Evolutionary conservation across 1,140 invertebrate species (phyloP), one percentile per base, ranked within the genome.

Genomic region (Pseudachorutes palmiensis): DNA sequence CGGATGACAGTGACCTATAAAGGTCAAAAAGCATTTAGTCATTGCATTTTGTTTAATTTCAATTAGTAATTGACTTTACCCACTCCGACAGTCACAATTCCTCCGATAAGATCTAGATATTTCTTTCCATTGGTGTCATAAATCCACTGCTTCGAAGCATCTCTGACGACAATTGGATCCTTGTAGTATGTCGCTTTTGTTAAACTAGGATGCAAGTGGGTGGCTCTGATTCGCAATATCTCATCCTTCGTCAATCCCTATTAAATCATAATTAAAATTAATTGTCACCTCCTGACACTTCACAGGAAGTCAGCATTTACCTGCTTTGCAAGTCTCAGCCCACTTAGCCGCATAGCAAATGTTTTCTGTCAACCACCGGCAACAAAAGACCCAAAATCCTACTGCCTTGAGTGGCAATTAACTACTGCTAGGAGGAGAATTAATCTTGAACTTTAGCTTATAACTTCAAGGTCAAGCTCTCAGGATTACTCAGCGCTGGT

Each of bases 1-100:
- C 91, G 94, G 94, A 83, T 98, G 95, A 78, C 91, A 97, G 78
- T 98, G 95, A 26, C 96, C 96, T n/a, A n/a, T n/a, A n/a, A n/a
- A n/a, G n/a, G n/a, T n/a, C n/a, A n/a, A n/a, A n/a, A n/a, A n/a
- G n/a, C n/a, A n/a, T n/a, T n/a, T n/a, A n/a, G n/a, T n/a, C n/a
- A n/a, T n/a, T n/a, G n/a, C n/a, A n/a, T n/a, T n/a, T n/a, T n/a
- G n/a, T n/a, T n/a, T n/a, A n/a, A n/a, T n/a, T n/a, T n/a, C n/a
- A n/a, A n/a, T n/a, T n/a, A n/a, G n/a, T n/a, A n/a, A n/a, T n/a
- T n/a, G n/a, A n/a, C n/a, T n/a, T n/a, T n/a, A n/a, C n/a, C n/a
- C n/a, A 98, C 92, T 62, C 91, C 93, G 30, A 98, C 89, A 0
- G 96, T 98, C 1, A 95, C 94, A 72, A 98, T 97, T 16, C 96